Evolutionary conservation across 2,113 vertebrate species (phyloP).

Genomic region (Macroglossus sobrinus): DNA sequence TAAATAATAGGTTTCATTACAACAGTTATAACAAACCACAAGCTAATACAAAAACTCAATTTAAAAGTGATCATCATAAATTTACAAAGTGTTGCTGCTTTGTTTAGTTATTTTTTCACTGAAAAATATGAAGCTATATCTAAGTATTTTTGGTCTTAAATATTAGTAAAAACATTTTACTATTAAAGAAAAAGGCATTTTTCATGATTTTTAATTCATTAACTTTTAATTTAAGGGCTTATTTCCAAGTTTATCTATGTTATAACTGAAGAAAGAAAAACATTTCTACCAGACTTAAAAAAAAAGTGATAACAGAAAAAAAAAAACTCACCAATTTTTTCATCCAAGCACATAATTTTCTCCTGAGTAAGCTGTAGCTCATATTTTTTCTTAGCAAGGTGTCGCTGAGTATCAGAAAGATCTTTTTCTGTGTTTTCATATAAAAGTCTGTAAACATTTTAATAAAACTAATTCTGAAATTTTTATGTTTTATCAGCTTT

Average conservation of each 20-base stretch:
- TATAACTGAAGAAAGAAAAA: conserved; percentile 28
- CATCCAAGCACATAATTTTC: conserved; percentile 83
- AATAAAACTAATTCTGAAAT: conserved; percentile 74
- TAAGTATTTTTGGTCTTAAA: neutral
- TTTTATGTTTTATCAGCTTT: conserved; percentile 40
- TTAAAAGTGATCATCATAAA: conserved; percentile 27
- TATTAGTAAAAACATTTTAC: neutral
- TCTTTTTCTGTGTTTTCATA: conserved; percentile 83
- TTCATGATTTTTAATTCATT: neutral
- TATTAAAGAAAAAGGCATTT: conserved; percentile 24
- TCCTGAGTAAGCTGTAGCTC: conserved; percentile 85
- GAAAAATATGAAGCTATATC: conserved; percentile 20
- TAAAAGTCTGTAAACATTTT: conserved; percentile 81
- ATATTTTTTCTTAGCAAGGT: conserved; percentile 82
- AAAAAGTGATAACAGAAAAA: conserved; percentile 19
- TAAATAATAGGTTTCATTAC: neutral
- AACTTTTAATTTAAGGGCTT: neutral
- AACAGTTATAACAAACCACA: neutral
- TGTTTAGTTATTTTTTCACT: neutral
- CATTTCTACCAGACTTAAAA: neutral
- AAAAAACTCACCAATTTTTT: conserved; percentile 83
- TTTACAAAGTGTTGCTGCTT: neutral
- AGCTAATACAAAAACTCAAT: neutral
- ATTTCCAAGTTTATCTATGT: neutral
- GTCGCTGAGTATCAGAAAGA: conserved; percentile 82